Evolutionary conservation across 2,113 vertebrate genomes (phyloP), one percentile per base, ranked within the genome.

Genomic region (Anarrhichthys ocellatus): DNA sequence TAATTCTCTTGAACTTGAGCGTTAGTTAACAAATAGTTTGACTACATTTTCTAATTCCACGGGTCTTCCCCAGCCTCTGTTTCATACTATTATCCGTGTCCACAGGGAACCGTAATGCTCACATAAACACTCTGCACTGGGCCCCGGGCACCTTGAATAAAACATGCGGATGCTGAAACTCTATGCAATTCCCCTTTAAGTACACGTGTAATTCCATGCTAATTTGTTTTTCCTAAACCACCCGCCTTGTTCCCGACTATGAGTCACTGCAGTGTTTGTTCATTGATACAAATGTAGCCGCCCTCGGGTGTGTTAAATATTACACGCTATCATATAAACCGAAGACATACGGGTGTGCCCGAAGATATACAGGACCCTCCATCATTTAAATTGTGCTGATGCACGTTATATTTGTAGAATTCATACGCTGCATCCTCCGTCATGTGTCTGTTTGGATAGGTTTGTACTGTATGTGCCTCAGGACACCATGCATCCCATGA

Each of bases 191-290:
- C 29, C 29, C 78, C 70, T 85, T 81, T 81, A 83, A 87, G 56
- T 70, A 5, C 29, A 46, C 82, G 58, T 78, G 52, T 64, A 63
- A 70, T 76, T 81, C 46, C 20, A 5, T n/a, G 29, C 44, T 81
- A 76, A 87, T 89, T 91, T 79, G 80, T 87, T 85, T 56, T 50
- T 63, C 70, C 20, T 76, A 50, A 68, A 50, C 24, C 69, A 2
- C 27, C 71, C 36, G 24, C 74, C 38, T 63, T 34, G 58, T 62
- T 40, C 69, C 48, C 71, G 11, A 59, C 27, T n/a, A 6, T 58
- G 46, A 76, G 42, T 48, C 64, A 50, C 18, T 24, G 78, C 18
- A 9, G 29, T 38, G 62, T 72, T 63, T 73, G 65, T 78, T 69
- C 46, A 62, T 17, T 58, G 32, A 75, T 36, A 62, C 22, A 40